Conservation (phyloP, 2,113 vertebrate species). For the Cyanistes caeruleus region DNA sequence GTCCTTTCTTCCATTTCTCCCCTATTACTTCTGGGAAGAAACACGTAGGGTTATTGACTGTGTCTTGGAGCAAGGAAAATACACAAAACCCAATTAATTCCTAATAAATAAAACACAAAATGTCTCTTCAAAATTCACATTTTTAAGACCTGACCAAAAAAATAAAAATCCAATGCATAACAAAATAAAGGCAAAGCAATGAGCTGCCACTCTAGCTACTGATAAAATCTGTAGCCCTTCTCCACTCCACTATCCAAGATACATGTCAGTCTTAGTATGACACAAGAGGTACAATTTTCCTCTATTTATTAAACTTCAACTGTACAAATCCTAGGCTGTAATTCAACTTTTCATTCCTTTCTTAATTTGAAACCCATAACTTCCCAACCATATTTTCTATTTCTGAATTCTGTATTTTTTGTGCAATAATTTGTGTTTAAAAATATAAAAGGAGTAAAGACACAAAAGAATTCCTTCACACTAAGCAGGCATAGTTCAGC, state of each 20-base stretch:
- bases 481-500: neutral
- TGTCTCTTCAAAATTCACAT: neutral
- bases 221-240: neutral
- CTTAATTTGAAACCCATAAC: neutral
- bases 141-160: neutral
- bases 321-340: neutral
- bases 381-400: neutral
- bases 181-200: neutral
- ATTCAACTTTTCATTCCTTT: neutral
- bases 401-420: neutral
- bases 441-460: neutral
- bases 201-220: neutral
- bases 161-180: neutral
- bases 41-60: neutral
- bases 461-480: neutral
- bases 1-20: neutral
- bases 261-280: neutral
- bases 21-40: neutral
- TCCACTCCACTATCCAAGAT: neutral
- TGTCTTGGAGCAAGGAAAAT: neutral
- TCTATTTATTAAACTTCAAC: neutral
- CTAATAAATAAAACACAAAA: neutral
- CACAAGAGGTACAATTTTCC: neutral
- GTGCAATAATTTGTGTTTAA: neutral
- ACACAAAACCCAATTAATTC: neutral